Evolutionary conservation across 1,140 invertebrate genomes (phyloP).

Genomic region (Polyergus mexicanus): DNA sequence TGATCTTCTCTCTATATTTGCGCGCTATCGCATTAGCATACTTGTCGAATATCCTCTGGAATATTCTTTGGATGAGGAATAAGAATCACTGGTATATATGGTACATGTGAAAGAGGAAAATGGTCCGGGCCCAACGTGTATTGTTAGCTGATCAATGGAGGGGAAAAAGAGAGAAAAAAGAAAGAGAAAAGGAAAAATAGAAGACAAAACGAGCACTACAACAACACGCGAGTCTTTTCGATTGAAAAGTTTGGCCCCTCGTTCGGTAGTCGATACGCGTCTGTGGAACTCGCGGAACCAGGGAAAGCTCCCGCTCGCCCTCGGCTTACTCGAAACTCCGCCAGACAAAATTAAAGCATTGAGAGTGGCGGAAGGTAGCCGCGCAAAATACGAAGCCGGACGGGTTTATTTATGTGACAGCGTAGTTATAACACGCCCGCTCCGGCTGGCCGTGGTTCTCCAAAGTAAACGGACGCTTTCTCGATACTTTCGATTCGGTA

Average conservation of each 20-base stretch:
- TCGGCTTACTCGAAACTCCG: slow-evolving; percentile 36
- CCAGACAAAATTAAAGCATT: slow-evolving; percentile 64
- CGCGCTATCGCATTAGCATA: not conserved
- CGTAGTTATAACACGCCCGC: slow-evolving; percentile 36
- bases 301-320: not conserved
- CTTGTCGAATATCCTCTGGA: not conserved
- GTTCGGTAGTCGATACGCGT: slow-evolving; percentile 56
- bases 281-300: slow-evolving; percentile 40
- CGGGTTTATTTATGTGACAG: slow-evolving; percentile 59
- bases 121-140: not conserved
- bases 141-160: slow-evolving; percentile 42
- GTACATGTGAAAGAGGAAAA: slow-evolving; percentile 6
- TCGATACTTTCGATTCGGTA: slow-evolving; percentile 30
- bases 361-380: slow-evolving; percentile 37
- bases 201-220: not conserved
- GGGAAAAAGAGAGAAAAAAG: not conserved
- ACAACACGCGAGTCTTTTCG: slow-evolving; percentile 4
- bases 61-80: not conserved
- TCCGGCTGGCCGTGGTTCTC: not conserved
- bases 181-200: not conserved
- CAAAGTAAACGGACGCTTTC: slow-evolving; percentile 4
- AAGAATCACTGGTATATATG: slow-evolving; percentile 29
- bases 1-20: not conserved
- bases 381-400: slow-evolving; percentile 27
- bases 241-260: slow-evolving; percentile 55